Evolutionary conservation across 1,140 invertebrate species (phyloP).

Genomic region (Danaus plexippus): DNA sequence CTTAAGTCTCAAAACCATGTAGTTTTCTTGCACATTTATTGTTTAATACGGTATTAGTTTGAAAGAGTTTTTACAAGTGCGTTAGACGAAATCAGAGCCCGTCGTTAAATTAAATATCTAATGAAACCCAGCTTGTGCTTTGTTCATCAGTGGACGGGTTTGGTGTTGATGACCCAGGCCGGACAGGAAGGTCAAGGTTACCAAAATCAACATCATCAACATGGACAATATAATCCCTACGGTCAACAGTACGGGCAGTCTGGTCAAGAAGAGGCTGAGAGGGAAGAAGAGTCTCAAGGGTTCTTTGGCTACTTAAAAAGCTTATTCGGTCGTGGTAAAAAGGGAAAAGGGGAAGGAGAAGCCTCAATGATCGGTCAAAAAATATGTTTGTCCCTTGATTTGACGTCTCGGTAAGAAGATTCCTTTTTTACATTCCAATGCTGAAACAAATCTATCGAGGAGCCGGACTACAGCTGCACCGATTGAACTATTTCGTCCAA

Average conservation of each 20-base stretch:
- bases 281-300: constrained; percentile 24
- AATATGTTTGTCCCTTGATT: constrained; percentile 1
- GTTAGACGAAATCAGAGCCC: constrained; percentile 67
- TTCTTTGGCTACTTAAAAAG: constrained; percentile 43
- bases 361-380: constrained; percentile 30
- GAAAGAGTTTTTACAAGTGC: constrained; percentile 32
- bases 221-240: constrained; percentile 4
- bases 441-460: too few species aligned
- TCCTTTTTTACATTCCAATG: constrained; percentile 1
- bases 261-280: constrained; percentile 25
- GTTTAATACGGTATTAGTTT: constrained; percentile 11
- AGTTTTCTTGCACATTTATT: constrained; percentile 7
- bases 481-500: constrained; percentile 46
- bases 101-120: constrained; percentile 49
- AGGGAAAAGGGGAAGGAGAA: constrained; percentile 25
- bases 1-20: neutral
- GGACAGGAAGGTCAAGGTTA: constrained; percentile 15
- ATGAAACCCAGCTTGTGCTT: constrained; percentile 66
- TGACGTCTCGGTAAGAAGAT: constrained; percentile 19
- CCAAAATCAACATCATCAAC: constrained; percentile 14
- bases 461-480: too few species aligned
- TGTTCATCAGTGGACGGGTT: constrained; percentile 56
- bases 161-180: constrained; percentile 25
- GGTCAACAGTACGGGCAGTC: constrained; percentile 10
- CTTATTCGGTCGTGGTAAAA: constrained; percentile 35